phyloP scores from a whole-genome alignment of 37 sponge, comb jelly and placozoan genomes.

The Halichondria panicea region DNA sequence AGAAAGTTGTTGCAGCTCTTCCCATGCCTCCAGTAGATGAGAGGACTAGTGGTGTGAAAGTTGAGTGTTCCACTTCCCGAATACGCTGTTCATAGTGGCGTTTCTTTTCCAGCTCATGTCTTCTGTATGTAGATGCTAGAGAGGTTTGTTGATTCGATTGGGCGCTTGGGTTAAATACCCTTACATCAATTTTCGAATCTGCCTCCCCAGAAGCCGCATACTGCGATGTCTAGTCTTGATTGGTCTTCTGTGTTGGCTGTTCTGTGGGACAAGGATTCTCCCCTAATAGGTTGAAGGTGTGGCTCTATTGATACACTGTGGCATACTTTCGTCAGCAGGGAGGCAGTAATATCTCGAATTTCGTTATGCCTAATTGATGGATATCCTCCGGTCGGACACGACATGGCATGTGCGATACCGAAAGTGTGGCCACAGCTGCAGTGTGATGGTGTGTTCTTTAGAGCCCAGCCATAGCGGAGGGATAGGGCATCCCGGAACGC shows the following conservation, averaged over 20 bases:
- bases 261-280: constrained; percentile 9
- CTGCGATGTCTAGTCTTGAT: constrained; percentile 27
- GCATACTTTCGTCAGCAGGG: constrained; percentile 40
- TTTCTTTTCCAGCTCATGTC: constrained; percentile 30
- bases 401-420: constrained; percentile 21
- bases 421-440: constrained; percentile 30
- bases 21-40: constrained; percentile 64
- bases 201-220: constrained; percentile 28
- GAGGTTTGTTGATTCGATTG: constrained; percentile 15
- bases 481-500: constrained; percentile 17
- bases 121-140: constrained; percentile 12
- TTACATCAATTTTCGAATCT: constrained; percentile 7
- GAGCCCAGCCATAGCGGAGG: constrained; percentile 30
- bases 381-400: constrained; percentile 18
- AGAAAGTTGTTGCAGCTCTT: constrained; percentile 29
- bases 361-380: constrained; percentile 39
- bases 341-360: constrained; percentile 39
- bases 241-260: constrained; percentile 25
- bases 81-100: constrained; percentile 37
- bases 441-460: constrained; percentile 21
- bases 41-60: constrained; percentile 37
- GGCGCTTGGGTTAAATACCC: not conserved
- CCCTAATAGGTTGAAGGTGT: constrained; percentile 32
- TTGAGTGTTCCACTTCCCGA: constrained; percentile 32
- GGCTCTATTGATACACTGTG: constrained; percentile 36